Evolutionary conservation across 92 coral and sea anemone species (phyloP).

Genomic region (Siderastrea siderea): DNA sequence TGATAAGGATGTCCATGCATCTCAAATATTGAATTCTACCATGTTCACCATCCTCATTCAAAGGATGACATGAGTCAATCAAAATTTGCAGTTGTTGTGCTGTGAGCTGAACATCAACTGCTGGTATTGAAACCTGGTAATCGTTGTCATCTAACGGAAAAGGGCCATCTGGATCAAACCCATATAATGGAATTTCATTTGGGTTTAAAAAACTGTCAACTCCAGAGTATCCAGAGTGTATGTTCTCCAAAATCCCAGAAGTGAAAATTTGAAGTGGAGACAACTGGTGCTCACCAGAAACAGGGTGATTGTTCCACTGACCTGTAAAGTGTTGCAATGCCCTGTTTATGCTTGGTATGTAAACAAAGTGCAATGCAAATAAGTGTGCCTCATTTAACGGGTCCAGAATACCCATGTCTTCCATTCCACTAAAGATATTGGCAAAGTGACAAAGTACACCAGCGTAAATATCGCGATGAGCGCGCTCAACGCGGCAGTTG

Average conservation of each 20-base stretch:
- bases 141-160: conserved; percentile 40
- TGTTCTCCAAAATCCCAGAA: conserved; percentile 62
- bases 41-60: conserved; percentile 51
- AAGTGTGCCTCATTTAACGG: conserved; percentile 58
- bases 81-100: conserved; percentile 25
- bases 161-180: conserved; percentile 57
- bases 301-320: too few species aligned
- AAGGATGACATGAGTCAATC: conserved; percentile 31
- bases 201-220: conserved; percentile 44
- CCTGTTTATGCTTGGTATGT: conserved; percentile 49
- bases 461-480: conserved; percentile 50
- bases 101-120: conserved; percentile 33
- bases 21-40: conserved; percentile 44
- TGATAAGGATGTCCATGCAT: conserved; percentile 29
- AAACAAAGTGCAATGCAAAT: conserved; percentile 58
- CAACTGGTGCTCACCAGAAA: conserved; percentile 50
- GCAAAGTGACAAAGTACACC: conserved; percentile 64
- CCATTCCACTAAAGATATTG: conserved; percentile 45
- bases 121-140: conserved; percentile 58
- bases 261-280: conserved; percentile 67
- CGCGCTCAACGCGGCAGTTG: conserved; percentile 60
- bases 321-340: conserved; percentile 57
- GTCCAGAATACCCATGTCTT: conserved; percentile 33
- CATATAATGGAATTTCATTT: conserved; percentile 43
- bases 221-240: conserved; percentile 59